Conservation (phyloP, 2,113 vertebrate species). For the Nycticebus coucang region DNA sequence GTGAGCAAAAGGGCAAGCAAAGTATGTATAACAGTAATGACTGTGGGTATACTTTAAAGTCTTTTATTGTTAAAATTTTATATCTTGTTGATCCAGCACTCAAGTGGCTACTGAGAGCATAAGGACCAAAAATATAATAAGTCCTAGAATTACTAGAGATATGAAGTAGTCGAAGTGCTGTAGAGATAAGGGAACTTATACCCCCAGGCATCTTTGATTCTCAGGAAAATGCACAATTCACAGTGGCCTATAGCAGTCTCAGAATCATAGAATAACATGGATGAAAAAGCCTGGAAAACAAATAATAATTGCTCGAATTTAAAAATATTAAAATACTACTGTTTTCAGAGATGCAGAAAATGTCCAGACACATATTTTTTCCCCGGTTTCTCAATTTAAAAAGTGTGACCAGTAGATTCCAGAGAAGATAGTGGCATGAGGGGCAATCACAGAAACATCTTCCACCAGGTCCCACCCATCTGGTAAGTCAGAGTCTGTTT, state of each 20-base stretch:
- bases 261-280: neutral
- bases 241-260: neutral
- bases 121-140: slow-evolving; percentile 22
- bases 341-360: neutral
- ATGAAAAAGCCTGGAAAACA: neutral
- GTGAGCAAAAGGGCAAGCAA: neutral
- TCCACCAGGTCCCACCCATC: neutral
- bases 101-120: neutral
- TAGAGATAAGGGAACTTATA: neutral
- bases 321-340: neutral
- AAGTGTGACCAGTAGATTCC: neutral
- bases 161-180: neutral
- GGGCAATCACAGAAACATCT: neutral
- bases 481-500: neutral
- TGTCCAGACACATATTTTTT: neutral
- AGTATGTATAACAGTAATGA: neutral
- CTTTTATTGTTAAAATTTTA: neutral
- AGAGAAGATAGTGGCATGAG: neutral
- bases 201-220: neutral
- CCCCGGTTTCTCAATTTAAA: neutral
- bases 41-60: neutral
- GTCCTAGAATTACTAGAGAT: neutral
- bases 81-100: slow-evolving; percentile 29
- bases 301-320: neutral
- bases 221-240: neutral